A percentile compares a stretch with the other conserved stretches of the same genome.
phyloP scores from a whole-genome alignment of 2,888 invertebrate species.

The Drosophila mayaguana region DNA sequence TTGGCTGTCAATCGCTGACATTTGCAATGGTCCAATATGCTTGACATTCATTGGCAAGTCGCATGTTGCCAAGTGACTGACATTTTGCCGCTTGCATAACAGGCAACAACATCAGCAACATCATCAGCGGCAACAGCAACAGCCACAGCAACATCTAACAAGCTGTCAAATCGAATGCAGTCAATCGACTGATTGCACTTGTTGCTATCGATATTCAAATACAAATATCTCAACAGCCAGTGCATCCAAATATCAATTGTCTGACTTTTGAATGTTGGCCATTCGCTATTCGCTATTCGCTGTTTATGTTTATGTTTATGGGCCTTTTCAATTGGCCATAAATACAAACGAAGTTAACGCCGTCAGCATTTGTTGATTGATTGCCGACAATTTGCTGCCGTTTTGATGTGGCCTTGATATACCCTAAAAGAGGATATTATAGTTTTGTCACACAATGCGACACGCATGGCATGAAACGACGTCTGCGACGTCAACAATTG shows the following conservation, averaged over 20 bases:
- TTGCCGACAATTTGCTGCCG: slow-evolving; percentile 72
- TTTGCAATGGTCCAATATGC: slow-evolving; percentile 76
- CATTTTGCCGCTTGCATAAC: slow-evolving; percentile 76
- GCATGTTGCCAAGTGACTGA: slow-evolving; percentile 77
- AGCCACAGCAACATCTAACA: slow-evolving; percentile 45
- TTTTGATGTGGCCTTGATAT: slow-evolving; percentile 30
- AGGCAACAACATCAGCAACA: slow-evolving; percentile 39
- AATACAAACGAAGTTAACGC: slow-evolving; percentile 56
- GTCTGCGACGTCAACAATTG: neutral
- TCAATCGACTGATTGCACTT: slow-evolving; percentile 76
- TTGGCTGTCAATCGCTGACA: slow-evolving; percentile 73
- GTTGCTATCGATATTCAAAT: slow-evolving; percentile 65
- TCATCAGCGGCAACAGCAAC: slow-evolving; percentile 43
- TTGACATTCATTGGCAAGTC: slow-evolving; percentile 74
- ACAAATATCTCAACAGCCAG: slow-evolving; percentile 67
- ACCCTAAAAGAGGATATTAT: neutral
- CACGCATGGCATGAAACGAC: neutral
- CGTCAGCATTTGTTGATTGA: slow-evolving; percentile 76
- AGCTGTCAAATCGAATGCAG: slow-evolving; percentile 71
- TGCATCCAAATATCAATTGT: slow-evolving; percentile 44
- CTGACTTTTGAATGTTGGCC: slow-evolving; percentile 20
- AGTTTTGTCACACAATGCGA: slow-evolving; percentile 4
- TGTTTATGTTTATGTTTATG: slow-evolving; percentile 41
- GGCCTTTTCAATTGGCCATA: slow-evolving; percentile 57
- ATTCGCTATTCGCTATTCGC: slow-evolving; percentile 19